These are phyloP conservation scores for Mormoops blainvillei DNA, from an alignment of 2,113 vertebrate species.

Conservation along the genomic window DNA sequence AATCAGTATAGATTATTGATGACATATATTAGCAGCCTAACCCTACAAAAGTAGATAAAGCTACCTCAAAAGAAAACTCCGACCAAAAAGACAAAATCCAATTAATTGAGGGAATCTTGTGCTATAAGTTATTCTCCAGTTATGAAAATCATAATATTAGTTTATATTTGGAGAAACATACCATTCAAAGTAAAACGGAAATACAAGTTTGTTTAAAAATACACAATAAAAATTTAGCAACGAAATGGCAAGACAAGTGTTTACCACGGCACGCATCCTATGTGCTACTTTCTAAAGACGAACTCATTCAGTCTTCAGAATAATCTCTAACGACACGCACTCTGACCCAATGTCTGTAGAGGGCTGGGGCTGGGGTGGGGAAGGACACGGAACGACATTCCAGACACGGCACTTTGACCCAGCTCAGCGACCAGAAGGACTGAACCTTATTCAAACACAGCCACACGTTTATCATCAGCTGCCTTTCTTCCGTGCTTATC, in stretches of 20 bases:
- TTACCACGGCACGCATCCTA: background rate
- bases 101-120: background rate
- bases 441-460: slow-evolving; percentile 69
- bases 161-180: background rate
- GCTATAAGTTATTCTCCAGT: background rate
- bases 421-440: slow-evolving; percentile 54
- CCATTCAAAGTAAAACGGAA: background rate
- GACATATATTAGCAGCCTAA: background rate
- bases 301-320: background rate
- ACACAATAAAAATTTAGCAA: background rate
- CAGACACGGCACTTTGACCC: slow-evolving; percentile 24
- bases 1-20: background rate
- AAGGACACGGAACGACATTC: background rate
- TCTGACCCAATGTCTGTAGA: background rate
- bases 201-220: background rate
- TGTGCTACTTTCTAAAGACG: background rate
- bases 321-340: background rate
- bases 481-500: slow-evolving; percentile 60
- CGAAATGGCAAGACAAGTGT: background rate
- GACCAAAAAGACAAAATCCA: background rate
- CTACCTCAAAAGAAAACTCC: slow-evolving; percentile 18
- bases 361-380: background rate
- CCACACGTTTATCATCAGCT: slow-evolving; percentile 68
- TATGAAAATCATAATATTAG: background rate
- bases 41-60: background rate